Evolutionary conservation across 2,888 invertebrate species (phyloP), one percentile per base, ranked within the genome.

Genomic region (Aelia acuminata): DNA sequence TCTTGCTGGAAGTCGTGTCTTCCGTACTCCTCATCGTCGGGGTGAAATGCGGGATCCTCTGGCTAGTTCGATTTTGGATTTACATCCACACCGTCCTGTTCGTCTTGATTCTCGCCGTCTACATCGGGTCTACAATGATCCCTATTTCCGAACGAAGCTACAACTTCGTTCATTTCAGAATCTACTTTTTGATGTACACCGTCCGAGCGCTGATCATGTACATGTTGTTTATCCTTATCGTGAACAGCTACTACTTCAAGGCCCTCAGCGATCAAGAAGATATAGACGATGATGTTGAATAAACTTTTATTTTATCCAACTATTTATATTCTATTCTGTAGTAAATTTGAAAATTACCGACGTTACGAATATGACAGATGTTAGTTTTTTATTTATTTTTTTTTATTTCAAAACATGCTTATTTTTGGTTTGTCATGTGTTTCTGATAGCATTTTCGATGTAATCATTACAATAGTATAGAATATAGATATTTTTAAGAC

Each of bases 191-290:
- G 31, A 70, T 70, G 35, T 70, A 70, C 35, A 70, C 63, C 7
- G 35, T 70, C 15, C 63, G 63, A 20, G 8, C 63, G 18, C 63
- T 70, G 7, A 70, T 70, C 20, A n/a, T 70, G 0, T 70, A 70
- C 13, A 18, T 70, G 4, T 70, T 70, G 35, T 70, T 70, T 70
- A 70, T 70, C 35, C 20, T 70, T 7, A 0, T 70, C 3, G 63
- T 70, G 4, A 70, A 70, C 63, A 70, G 63, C 20, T 70, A 70
- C 63, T 70, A 70, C 20, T 70, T 18, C 63, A 70, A 35, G 35
- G 35, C 35, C 1, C 63, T 70, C 63, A 35, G 8, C 11, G 63
- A 70, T 70, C 15, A 7, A 70, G 35, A 35, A 3, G 63, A 70
- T 26, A 20, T 35, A 18, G 63, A 70, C 35, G 63, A 70, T 15